A percentile compares a stretch with the other conserved stretches of the same genome.
These are phyloP conservation scores for Heterohyrax brucei DNA, from an alignment of 2,797 vertebrate species.

Conservation along the genomic window DNA sequence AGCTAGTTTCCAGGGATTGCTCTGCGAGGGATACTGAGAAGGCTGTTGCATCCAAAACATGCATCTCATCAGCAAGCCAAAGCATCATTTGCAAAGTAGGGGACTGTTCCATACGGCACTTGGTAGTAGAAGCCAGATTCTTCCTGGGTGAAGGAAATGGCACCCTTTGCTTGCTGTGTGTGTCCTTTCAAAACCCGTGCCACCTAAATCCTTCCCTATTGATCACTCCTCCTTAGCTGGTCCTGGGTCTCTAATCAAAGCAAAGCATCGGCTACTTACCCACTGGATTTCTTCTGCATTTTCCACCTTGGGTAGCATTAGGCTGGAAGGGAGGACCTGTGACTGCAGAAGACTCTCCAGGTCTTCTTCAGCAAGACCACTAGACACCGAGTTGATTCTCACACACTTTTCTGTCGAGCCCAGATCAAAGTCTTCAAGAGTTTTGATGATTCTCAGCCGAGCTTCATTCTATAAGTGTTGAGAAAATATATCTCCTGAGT, in stretches of 20 bases:
- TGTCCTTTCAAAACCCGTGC: neutral
- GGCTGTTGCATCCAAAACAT: neutral
- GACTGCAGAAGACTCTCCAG: slow-evolving; percentile 94
- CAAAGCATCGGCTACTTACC: slow-evolving; percentile 91
- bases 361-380: slow-evolving; percentile 95
- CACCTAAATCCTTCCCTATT: slow-evolving; percentile 1
- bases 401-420: slow-evolving; percentile 97
- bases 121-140: neutral
- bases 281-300: slow-evolving; percentile 95
- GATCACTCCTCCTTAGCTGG: slow-evolving; percentile 25
- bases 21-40: neutral
- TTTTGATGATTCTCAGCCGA: slow-evolving; percentile 93
- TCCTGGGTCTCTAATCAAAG: slow-evolving; percentile 49
- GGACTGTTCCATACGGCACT: neutral
- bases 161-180: neutral
- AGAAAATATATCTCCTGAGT: slow-evolving; percentile 58
- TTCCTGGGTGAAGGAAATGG: neutral
- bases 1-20: neutral
- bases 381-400: slow-evolving; percentile 97
- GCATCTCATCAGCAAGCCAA: neutral
- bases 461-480: slow-evolving; percentile 92
- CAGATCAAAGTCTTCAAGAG: slow-evolving; percentile 94
- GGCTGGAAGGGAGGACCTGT: slow-evolving; percentile 94
- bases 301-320: slow-evolving; percentile 99
- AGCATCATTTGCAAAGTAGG: neutral